Base-by-base conservation (phyloP, 2,797 vertebrate genomes). In the Muscicapa comitata region DNA sequence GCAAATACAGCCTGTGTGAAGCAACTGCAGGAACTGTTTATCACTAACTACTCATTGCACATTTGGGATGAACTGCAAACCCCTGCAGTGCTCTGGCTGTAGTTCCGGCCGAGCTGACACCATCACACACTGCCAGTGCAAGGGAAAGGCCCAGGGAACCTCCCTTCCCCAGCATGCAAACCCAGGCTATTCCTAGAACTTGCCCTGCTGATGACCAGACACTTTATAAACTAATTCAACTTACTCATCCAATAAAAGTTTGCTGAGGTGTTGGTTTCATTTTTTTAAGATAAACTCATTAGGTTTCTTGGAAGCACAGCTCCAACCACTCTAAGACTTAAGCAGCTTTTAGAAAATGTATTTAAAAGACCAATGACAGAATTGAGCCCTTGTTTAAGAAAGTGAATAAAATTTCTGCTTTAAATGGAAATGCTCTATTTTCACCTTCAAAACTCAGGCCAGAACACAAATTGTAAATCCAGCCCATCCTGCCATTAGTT, bases 281-380 rank as follows among this genome's bases (percentile, higher is more conserved):
- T 26, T 31, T 55, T 59, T 61, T 55, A 11, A 65, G 47, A 76
- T 43, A 71, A 93, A 90, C 14, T 47, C 4, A 1, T 47, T 51
- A 54, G 3, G 4, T 51, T 35, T 83, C 57, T 90, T 71, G 48
- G 43, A 93, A 91, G 55, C 23, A 17, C 2, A 76, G 17, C 20
- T 82, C 35, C 43, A 66, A 59, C 40, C 31, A 26, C 28, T 24
- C 54, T 29, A 16, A 4, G 14, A 42, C 51, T 87, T 45, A 28
- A 80, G 42, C 21, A 91, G 65, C 50, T 94, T 79, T 84, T 38
- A 85, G 25, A 73, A 94, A 82, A 57, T 10, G 3, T n/a, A 86
- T 63, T 61, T 26, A 86, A 67, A 84, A 77, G 42, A 67, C 15
- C 12, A 28, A 38, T 24, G 53, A 40, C 68, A 82, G 45, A 94